Percentiles rank a stretch among this genome's conserved stretches.
phyloP scores from a whole-genome alignment of 2,888 invertebrate genomes.

The Papilio gigon region DNA sequence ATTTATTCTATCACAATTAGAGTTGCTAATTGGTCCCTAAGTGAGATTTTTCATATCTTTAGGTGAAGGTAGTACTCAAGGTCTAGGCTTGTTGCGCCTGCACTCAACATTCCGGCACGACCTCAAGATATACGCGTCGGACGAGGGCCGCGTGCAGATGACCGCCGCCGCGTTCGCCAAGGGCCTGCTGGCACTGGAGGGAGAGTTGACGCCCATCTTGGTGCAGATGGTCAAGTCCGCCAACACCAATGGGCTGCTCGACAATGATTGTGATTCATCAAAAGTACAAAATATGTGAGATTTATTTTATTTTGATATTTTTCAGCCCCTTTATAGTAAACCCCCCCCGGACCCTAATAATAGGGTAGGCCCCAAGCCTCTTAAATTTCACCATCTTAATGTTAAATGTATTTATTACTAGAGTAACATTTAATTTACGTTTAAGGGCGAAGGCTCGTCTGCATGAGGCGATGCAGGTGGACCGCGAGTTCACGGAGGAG shows the following conservation, averaged over 20 bases:
- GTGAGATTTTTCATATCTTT: conserved; percentile 43
- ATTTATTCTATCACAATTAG: no score
- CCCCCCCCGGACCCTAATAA: no score
- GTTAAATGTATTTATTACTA: background rate
- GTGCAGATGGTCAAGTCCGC: conserved; percentile 99
- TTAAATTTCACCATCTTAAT: no score
- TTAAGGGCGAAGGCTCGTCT: conserved; percentile 96
- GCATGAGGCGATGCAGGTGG: conserved; percentile 95
- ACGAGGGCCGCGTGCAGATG: conserved; percentile 99
- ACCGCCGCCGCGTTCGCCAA: conserved; percentile 99
- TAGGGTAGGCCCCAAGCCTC: no score
- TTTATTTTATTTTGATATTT: background rate
- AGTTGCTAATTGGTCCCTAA: no score
- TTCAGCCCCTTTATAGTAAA: no score
- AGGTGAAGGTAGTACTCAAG: conserved; percentile 96
- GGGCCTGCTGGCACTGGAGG: conserved; percentile 97
- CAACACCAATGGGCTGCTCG: conserved; percentile 98
- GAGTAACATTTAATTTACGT: background rate
- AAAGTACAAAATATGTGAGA: conserved; percentile 96
- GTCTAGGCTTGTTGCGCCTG: conserved; percentile 94
- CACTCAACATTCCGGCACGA: conserved; percentile 99
- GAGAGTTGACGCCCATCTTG: conserved; percentile 98
- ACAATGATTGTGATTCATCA: conserved; percentile 98
- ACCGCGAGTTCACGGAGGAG: conserved; percentile 91
- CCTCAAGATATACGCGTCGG: conserved; percentile 99